Base-by-base conservation (phyloP, 2,797 vertebrate species). In the Acanthurus leucopareius region DNA sequence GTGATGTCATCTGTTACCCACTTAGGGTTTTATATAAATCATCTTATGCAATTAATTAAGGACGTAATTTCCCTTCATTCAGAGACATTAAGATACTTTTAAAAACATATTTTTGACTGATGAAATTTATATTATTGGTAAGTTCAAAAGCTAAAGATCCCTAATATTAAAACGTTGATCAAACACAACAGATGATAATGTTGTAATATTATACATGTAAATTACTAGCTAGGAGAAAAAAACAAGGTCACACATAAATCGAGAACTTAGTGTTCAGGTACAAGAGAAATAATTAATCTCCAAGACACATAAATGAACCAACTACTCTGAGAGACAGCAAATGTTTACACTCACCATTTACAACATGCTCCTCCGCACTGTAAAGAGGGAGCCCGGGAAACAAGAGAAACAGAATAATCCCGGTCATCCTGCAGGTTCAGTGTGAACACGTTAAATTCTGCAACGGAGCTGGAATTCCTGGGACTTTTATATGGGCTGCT, bases 341-440 rank as follows among this genome's bases (percentile, higher is more conserved):
- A n/a, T 9, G 44, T 48, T 51, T 4, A 3, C 4, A 84, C 91
- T 91, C 54, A 96, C 95, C 95, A 45, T 95, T 94, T 13, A 92
- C 91, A 32, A 49, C 80, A 65, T 91, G 89, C 58, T 95, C 94
- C 35, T 95, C 90, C n/a, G 93, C 85, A n/a, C 82, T 82, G 56
- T 73, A 77, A 52, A 92, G 87, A 70, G 90, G 82, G 77, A 94
- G 78, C n/a, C 69, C 44, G 3, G 94, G 80, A 62, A 93, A 91
- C 71, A 94, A 80, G 77, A 95, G 84, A 17, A 92, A 79, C 25
- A 93, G 59, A 84, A 91, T 91, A 90, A 94, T 90, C 75, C 88
- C 89, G 69, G 85, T 82, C 94, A 95, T 95, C 80, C 75, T 92
- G 82, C 76, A 77, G 73, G 81, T 44, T 83, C 69, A 35, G 56